Evolutionary conservation across 1,140 invertebrate genomes (phyloP).

Genomic region (Wasmannia auropunctata): DNA sequence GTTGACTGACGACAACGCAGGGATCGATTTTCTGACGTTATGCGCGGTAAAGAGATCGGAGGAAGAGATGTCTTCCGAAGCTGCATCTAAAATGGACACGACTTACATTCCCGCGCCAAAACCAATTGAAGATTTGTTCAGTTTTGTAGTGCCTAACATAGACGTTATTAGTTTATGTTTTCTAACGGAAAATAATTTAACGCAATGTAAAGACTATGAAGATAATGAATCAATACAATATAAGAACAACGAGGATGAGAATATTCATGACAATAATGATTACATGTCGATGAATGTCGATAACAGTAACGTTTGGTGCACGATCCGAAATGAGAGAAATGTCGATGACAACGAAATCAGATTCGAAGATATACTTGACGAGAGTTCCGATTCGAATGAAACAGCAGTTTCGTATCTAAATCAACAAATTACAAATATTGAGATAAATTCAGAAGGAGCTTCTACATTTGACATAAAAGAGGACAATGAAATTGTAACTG

Average conservation of each 20-base stretch:
- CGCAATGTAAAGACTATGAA: not conserved
- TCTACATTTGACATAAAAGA: not conserved
- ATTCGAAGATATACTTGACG: constrained; percentile 69
- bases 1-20: constrained; percentile 76
- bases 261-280: not conserved
- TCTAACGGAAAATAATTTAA: constrained; percentile 15
- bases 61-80: constrained; percentile 46
- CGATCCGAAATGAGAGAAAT: not conserved
- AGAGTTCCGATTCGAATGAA: constrained; percentile 58
- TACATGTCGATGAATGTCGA: not conserved
- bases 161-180: constrained; percentile 64
- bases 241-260: not conserved
- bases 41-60: constrained; percentile 78
- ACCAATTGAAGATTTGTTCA: constrained; percentile 64
- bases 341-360: constrained; percentile 33
- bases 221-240: not conserved
- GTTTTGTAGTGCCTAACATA: constrained; percentile 72
- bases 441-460: not conserved
- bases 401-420: not conserved
- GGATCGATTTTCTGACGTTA: constrained; percentile 80
- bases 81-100: constrained; percentile 55
- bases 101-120: constrained; percentile 66
- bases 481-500: not conserved
- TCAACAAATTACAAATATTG: not conserved
- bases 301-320: constrained; percentile 8